Percentiles rank a stretch among this genome's conserved stretches.
These are phyloP conservation scores for Hydrophis major DNA, from an alignment of 2,797 vertebrate genomes.

Conservation along the genomic window DNA sequence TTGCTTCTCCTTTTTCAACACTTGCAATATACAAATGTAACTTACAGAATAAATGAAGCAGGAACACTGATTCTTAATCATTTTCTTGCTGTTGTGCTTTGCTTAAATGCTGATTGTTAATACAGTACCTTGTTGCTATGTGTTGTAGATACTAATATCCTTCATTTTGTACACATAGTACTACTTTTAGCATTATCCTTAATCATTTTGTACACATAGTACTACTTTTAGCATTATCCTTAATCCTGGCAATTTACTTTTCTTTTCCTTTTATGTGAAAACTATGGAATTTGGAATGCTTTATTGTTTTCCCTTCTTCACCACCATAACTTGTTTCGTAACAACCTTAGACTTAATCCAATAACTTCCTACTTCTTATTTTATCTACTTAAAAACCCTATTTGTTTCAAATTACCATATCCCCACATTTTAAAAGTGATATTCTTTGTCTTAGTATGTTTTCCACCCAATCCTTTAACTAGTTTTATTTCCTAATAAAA, in stretches of 20 bases:
- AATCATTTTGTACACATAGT: slow-evolving; percentile 51
- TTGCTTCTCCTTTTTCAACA: slow-evolving; percentile 34
- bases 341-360: slow-evolving; percentile 55
- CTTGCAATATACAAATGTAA: slow-evolving; percentile 46
- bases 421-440: slow-evolving; percentile 21
- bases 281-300: slow-evolving; percentile 64
- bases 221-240: slow-evolving; percentile 44
- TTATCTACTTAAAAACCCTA: slow-evolving; percentile 38
- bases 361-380: slow-evolving; percentile 51
- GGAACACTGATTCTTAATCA: slow-evolving; percentile 84
- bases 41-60: slow-evolving; percentile 74
- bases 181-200: slow-evolving; percentile 42
- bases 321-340: slow-evolving; percentile 57
- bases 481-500: slow-evolving; percentile 15
- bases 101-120: slow-evolving; percentile 67
- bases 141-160: slow-evolving; percentile 53
- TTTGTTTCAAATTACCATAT: slow-evolving; percentile 52
- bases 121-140: slow-evolving; percentile 61
- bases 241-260: slow-evolving; percentile 53
- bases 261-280: slow-evolving; percentile 54
- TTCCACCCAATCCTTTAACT: neutral
- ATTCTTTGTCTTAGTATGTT: slow-evolving; percentile 21
- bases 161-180: slow-evolving; percentile 51
- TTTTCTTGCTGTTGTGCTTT: slow-evolving; percentile 66
- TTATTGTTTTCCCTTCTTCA: slow-evolving; percentile 47